Conservation (phyloP, 2,888 invertebrate species). For the Entomobrya multifasciata region DNA sequence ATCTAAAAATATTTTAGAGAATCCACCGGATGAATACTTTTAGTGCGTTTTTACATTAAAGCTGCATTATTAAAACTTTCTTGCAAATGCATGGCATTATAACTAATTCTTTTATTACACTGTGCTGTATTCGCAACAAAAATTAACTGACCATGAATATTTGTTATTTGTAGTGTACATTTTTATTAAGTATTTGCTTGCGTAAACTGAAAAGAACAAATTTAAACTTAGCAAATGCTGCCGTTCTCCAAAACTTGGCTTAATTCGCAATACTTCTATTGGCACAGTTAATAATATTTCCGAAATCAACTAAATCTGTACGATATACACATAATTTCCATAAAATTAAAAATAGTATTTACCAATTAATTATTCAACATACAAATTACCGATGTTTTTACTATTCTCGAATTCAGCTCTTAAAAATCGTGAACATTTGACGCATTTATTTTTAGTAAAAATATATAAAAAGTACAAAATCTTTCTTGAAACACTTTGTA, state of each 20-base stretch:
- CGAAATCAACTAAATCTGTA: background rate
- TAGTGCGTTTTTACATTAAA: slow-evolving; percentile 37
- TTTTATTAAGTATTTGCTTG: no score
- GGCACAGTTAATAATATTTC: background rate
- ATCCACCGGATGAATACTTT: background rate
- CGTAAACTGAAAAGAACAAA: no score
- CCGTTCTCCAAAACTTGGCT: no score
- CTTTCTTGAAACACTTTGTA: slow-evolving; percentile 37
- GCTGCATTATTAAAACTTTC: slow-evolving; percentile 52
- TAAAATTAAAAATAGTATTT: no score
- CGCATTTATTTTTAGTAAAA: slow-evolving; percentile 56
- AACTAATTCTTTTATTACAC: slow-evolving; percentile 24
- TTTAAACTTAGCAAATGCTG: no score
- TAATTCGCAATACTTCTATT: background rate
- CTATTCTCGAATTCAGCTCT: background rate
- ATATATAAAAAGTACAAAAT: slow-evolving; percentile 71
- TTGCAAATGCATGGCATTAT: background rate
- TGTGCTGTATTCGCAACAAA: slow-evolving; percentile 16
- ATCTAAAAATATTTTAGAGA: no score
- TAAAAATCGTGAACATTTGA: slow-evolving; percentile 6
- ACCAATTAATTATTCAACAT: background rate
- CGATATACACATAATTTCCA: background rate
- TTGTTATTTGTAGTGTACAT: background rate
- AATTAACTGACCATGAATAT: slow-evolving; percentile 39
- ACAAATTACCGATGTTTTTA: background rate